These are phyloP conservation scores for Hippoglossus stenolepis DNA, from an alignment of 2,113 vertebrate species.

Conservation along the genomic window DNA sequence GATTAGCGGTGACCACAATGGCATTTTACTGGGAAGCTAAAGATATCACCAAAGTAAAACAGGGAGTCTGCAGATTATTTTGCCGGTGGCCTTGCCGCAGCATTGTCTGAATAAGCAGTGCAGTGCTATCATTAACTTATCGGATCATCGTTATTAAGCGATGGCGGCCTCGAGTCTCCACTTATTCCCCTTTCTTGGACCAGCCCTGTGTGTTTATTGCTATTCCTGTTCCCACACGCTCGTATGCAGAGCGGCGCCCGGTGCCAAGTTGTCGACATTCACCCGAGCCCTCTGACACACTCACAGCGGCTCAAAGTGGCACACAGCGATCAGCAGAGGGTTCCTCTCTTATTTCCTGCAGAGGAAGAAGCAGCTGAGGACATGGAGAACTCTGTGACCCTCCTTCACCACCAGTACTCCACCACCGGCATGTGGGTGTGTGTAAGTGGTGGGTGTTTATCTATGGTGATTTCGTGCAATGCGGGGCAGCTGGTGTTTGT, in stretches of 20 bases:
- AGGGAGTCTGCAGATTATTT: background rate
- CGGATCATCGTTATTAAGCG: background rate
- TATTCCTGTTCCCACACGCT: conserved; percentile 38
- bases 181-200: background rate
- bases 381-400: conserved; percentile 65
- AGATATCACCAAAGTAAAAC: background rate
- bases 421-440: conserved; percentile 45
- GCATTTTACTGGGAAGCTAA: background rate
- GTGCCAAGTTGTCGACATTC: conserved; percentile 58
- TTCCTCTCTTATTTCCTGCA: conserved; percentile 43
- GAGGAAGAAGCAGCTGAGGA: conserved; percentile 49
- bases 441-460: background rate
- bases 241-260: background rate
- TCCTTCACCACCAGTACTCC: conserved; percentile 9
- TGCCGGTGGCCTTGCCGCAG: background rate
- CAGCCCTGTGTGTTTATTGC: conserved; percentile 14
- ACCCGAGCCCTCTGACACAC: conserved; percentile 41
- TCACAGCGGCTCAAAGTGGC: conserved; percentile 14
- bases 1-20: background rate
- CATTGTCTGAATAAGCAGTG: background rate
- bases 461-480: background rate
- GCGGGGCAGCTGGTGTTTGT: conserved; percentile 69
- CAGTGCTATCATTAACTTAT: background rate
- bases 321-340: conserved; percentile 29
- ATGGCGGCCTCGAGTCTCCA: background rate